Conservation (phyloP, 2,888 invertebrate species). For the Dichetophora obliterata region DNA sequence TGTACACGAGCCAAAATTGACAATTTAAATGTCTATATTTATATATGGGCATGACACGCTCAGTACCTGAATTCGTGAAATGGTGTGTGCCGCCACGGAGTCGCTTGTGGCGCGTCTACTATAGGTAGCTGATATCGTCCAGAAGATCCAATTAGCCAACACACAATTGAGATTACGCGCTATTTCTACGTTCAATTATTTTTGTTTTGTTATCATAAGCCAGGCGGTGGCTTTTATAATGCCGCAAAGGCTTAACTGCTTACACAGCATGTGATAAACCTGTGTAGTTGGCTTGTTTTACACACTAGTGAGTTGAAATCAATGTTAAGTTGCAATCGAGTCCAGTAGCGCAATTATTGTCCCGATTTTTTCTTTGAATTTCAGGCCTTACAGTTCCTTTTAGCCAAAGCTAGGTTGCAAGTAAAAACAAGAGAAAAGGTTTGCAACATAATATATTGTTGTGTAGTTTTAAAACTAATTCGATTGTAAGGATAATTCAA, state of each 20-base stretch:
- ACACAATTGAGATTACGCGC: neutral
- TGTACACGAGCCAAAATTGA: slow-evolving; percentile 16
- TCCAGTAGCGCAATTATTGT: too few relatives aligned
- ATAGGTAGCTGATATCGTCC: neutral
- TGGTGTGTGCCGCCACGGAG: neutral
- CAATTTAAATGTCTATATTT: slow-evolving; percentile 23
- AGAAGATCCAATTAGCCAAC: slow-evolving; percentile 21
- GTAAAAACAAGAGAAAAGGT: too few relatives aligned
- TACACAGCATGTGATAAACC: neutral
- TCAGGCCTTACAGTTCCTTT: too few relatives aligned
- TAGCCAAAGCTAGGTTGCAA: too few relatives aligned
- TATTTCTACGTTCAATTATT: neutral
- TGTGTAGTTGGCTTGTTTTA: neutral
- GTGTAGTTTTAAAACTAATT: too few relatives aligned
- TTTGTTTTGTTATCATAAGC: neutral
- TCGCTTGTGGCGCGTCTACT: neutral
- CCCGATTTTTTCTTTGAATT: too few relatives aligned
- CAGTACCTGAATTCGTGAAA: neutral
- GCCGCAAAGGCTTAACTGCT: neutral
- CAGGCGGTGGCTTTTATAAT: neutral
- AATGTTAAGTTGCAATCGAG: neutral
- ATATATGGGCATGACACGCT: slow-evolving; percentile 8
- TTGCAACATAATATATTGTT: too few relatives aligned
- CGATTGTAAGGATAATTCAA: too few relatives aligned
- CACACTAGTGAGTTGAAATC: neutral